phyloP scores from a whole-genome alignment of 2,888 invertebrate genomes.

The Stenurella melanura region DNA sequence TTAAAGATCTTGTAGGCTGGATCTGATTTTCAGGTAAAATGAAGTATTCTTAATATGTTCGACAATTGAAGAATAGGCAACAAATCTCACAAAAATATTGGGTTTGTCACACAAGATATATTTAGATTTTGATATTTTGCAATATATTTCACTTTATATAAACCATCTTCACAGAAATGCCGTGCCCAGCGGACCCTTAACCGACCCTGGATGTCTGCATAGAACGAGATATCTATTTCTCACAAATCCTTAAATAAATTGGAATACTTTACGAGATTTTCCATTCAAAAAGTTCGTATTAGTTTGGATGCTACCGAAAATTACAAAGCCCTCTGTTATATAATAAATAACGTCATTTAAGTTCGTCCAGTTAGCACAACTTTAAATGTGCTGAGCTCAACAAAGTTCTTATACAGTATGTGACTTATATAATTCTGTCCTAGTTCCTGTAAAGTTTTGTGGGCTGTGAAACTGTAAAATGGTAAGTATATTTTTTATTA shows the following conservation, averaged over 20 bases:
- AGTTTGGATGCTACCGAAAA: constrained; percentile 31
- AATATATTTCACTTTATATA: not conserved
- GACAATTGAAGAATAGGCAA: too few species aligned
- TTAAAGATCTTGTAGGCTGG: too few species aligned
- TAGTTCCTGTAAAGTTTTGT: too few species aligned
- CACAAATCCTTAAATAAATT: constrained; percentile 34
- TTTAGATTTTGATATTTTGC: not conserved
- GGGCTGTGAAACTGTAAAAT: too few species aligned
- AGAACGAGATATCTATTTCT: constrained; percentile 18
- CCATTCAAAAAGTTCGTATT: constrained; percentile 44
- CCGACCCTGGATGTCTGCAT: constrained; percentile 19
- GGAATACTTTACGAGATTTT: constrained; percentile 35
- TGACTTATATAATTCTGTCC: too few species aligned
- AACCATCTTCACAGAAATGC: not conserved
- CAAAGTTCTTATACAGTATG: not conserved
- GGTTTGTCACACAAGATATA: not conserved
- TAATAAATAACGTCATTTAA: not conserved
- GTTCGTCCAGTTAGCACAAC: not conserved
- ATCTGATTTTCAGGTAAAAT: too few species aligned
- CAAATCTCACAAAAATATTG: too few species aligned
- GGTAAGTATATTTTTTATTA: too few species aligned
- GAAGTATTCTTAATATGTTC: too few species aligned
- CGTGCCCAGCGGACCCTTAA: constrained; percentile 13
- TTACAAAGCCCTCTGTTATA: not conserved
- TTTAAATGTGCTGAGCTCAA: not conserved